A percentile compares a stretch with the other conserved stretches of the same genome.
Evolutionary conservation across 2,888 invertebrate species (phyloP).

Genomic region (Xestia rhomboidea): DNA sequence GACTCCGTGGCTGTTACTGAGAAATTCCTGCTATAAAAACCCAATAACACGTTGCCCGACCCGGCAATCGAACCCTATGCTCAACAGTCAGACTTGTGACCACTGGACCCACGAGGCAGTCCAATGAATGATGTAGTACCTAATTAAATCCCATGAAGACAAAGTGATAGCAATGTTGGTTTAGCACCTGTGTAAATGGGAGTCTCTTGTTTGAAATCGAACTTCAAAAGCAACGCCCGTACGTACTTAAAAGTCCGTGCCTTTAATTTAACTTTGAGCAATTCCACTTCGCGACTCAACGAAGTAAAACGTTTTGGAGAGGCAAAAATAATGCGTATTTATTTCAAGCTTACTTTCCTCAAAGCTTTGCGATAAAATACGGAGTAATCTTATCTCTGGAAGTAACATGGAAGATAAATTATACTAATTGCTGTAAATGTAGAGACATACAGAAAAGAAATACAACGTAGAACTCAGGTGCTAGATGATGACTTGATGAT

Average conservation of each 20-base stretch:
- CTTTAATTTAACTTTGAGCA: constrained; percentile 13
- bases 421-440: not conserved
- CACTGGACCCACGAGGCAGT: not conserved
- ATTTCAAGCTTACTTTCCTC: constrained; percentile 1
- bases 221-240: not conserved
- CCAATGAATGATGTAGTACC: not conserved
- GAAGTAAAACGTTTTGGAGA: not conserved
- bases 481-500: not conserved
- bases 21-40: too few relatives aligned
- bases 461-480: not conserved
- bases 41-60: too few relatives aligned
- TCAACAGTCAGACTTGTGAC: too few relatives aligned
- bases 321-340: constrained; percentile 14
- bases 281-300: constrained; percentile 2
- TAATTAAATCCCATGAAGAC: not conserved
- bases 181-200: not conserved
- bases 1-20: too few relatives aligned
- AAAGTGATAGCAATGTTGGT: not conserved
- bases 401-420: constrained; percentile 8
- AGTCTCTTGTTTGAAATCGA: not conserved
- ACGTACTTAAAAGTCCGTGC: not conserved
- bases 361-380: constrained; percentile 8
- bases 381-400: not conserved
- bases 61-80: too few relatives aligned
- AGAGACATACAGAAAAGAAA: not conserved